A percentile compares a stretch with the other conserved stretches of the same genome.
Evolutionary conservation across 2,888 invertebrate genomes (phyloP).

Genomic region (Masnerella sp.): DNA sequence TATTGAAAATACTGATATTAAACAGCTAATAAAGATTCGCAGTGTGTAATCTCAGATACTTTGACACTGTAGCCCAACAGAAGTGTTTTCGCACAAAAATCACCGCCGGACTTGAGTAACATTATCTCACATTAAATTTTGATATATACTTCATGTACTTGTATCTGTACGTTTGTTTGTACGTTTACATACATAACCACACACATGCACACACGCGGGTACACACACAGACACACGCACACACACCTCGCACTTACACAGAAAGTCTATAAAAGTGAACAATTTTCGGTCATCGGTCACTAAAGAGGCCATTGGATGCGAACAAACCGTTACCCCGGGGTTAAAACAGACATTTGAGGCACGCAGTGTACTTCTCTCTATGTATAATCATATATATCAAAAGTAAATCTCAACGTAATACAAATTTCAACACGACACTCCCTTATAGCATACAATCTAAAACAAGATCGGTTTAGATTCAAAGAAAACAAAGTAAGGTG

Average conservation of each 20-base stretch:
- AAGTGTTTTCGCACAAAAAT: constrained; percentile 2
- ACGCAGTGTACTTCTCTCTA: no score
- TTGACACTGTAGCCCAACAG: constrained; percentile 38
- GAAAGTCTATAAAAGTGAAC: no score
- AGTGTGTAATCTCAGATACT: constrained; percentile 69
- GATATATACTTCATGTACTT: constrained; percentile 24
- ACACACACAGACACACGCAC: no score
- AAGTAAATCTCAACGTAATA: constrained; percentile 51
- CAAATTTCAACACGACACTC: constrained; percentile 51
- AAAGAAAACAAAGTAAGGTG: constrained; percentile 69
- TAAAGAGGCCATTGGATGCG: no score
- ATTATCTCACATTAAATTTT: constrained; percentile 38
- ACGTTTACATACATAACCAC: constrained; percentile 27
- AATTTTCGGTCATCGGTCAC: no score
- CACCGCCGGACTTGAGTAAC: constrained; percentile 16
- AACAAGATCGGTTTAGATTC: constrained; percentile 66
- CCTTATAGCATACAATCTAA: constrained; percentile 49
- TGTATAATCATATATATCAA: constrained; percentile 44
- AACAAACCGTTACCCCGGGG: no score
- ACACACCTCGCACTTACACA: no score
- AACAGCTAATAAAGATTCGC: constrained; percentile 72
- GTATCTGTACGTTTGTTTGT: constrained; percentile 18
- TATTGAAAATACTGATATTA: constrained; percentile 77
- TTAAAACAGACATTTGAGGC: no score
- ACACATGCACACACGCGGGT: no score